Conservation (phyloP, 2,888 invertebrate species). For the Digitonthophagus gazella region DNA sequence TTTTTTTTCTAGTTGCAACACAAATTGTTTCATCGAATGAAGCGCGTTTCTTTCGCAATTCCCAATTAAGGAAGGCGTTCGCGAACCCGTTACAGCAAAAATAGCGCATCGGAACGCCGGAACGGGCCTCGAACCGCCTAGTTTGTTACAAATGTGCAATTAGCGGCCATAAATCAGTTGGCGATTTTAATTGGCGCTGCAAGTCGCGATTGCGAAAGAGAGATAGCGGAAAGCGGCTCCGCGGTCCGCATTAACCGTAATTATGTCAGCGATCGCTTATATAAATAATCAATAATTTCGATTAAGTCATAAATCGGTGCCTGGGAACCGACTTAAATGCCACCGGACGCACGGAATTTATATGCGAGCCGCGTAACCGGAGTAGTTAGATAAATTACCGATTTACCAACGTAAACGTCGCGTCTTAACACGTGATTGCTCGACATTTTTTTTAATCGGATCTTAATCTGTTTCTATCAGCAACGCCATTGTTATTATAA, state of each 20-base stretch:
- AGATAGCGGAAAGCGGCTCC: not conserved
- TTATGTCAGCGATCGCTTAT: conserved; percentile 13
- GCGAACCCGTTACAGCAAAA: no score
- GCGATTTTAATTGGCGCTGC: not conserved
- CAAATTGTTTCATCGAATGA: not conserved
- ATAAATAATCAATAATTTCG: conserved; percentile 16
- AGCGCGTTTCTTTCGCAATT: not conserved
- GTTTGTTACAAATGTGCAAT: not conserved
- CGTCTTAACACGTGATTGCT: no score
- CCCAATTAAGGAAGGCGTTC: not conserved
- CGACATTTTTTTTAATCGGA: no score
- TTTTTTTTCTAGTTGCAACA: not conserved
- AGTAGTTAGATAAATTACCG: not conserved
- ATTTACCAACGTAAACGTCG: not conserved
- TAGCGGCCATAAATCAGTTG: not conserved
- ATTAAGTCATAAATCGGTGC: conserved; percentile 15
- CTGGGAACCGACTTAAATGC: not conserved
- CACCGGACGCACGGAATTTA: not conserved
- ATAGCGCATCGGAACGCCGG: not conserved
- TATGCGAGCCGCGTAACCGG: not conserved
- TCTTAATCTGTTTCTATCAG: no score
- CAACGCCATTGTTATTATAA: no score
- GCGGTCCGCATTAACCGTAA: conserved; percentile 6
- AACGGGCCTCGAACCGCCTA: not conserved
- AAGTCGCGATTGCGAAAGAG: not conserved